phyloP scores from a whole-genome alignment of 1,140 invertebrate genomes.

The Bombus ignitus region DNA sequence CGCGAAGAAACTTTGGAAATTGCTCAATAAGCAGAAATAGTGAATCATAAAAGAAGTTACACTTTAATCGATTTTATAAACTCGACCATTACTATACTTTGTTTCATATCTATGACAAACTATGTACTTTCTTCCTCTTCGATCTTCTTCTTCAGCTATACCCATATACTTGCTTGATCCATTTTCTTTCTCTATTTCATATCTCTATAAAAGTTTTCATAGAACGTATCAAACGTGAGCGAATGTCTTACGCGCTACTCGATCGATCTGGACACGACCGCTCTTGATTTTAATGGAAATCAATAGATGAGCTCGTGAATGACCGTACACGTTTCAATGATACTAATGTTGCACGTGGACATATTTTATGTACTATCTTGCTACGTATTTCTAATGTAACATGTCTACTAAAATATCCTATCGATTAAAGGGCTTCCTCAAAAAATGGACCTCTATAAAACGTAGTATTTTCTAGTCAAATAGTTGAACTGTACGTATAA shows the following conservation, averaged over 20 bases:
- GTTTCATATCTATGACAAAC: too few species aligned
- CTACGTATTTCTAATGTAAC: neutral
- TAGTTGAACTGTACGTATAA: too few species aligned
- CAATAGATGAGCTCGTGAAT: constrained; percentile 63
- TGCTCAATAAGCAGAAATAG: too few species aligned
- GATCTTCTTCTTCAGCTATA: neutral
- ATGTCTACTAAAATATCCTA: neutral
- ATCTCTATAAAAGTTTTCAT: neutral
- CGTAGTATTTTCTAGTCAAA: too few species aligned
- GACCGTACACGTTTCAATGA: constrained; percentile 25
- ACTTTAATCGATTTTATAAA: neutral
- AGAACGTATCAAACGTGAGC: neutral
- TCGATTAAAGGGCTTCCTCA: too few species aligned
- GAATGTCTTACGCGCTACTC: neutral
- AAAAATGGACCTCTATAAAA: too few species aligned
- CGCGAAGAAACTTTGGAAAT: too few species aligned
- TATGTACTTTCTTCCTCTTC: too few species aligned
- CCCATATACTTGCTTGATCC: neutral
- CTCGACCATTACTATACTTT: too few species aligned
- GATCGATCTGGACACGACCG: constrained; percentile 51
- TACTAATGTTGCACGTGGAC: constrained; percentile 4
- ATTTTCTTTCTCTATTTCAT: neutral
- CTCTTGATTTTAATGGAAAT: constrained; percentile 65
- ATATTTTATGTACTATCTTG: too few species aligned
- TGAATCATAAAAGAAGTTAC: neutral